These are phyloP conservation scores for Lacanobia wlatinum DNA, from an alignment of 2,888 invertebrate genomes.

Conservation along the genomic window DNA sequence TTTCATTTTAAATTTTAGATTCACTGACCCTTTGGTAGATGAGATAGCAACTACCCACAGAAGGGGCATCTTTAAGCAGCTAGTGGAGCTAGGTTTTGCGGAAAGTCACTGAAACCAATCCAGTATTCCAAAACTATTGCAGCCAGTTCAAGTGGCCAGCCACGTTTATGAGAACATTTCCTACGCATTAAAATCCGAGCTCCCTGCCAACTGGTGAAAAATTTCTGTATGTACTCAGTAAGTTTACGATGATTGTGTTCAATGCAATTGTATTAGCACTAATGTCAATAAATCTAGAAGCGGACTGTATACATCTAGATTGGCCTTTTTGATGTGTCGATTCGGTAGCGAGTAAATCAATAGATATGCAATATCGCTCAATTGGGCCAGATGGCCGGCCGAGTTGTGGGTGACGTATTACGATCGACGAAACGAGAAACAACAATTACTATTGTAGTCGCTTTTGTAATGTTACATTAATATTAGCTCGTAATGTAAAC, in stretches of 20 bases:
- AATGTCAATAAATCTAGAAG: conserved; percentile 48
- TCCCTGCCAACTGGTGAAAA: conserved; percentile 27
- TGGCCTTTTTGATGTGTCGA: conserved; percentile 52
- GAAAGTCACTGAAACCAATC: background rate
- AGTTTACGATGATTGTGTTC: conserved; percentile 32
- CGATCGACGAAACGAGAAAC: conserved; percentile 32
- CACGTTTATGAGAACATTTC: background rate
- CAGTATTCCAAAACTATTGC: background rate
- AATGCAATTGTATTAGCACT: conserved; percentile 23
- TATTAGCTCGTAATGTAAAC: background rate
- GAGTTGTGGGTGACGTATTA: conserved; percentile 60
- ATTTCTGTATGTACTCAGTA: background rate
- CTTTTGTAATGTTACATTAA: conserved; percentile 14
- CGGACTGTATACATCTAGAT: conserved; percentile 38
- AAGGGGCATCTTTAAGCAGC: background rate
- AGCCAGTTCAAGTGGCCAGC: background rate
- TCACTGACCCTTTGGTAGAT: background rate
- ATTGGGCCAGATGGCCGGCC: conserved; percentile 63
- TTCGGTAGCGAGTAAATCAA: conserved; percentile 60
- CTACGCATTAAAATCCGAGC: background rate
- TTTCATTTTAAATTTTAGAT: background rate
- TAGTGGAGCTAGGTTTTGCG: background rate
- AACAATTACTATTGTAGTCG: conserved; percentile 44
- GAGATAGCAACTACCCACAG: background rate
- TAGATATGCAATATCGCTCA: conserved; percentile 65